These are phyloP conservation scores for Pyrocephalus nanus DNA, from an alignment of 2,797 vertebrate species.

Conservation along the genomic window DNA sequence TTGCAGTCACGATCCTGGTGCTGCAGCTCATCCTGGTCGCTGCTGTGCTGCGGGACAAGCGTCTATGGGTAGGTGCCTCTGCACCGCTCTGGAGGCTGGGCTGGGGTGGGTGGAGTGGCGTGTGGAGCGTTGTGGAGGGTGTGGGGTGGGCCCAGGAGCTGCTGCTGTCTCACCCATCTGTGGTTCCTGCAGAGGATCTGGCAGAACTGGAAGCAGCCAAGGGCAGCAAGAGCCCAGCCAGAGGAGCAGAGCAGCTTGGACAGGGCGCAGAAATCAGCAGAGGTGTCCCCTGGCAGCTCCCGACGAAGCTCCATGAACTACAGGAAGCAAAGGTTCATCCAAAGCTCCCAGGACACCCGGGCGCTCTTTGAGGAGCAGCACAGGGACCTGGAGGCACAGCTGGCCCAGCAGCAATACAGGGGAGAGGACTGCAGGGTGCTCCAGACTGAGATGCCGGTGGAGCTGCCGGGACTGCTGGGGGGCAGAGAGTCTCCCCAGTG, in stretches of 20 bases:
- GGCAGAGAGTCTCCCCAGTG: neutral
- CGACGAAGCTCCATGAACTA: accelerated
- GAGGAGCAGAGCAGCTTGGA: neutral
- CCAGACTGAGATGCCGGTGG: neutral
- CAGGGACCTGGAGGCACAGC: neutral
- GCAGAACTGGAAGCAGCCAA: neutral
- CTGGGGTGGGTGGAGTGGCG: neutral
- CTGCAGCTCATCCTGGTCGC: neutral
- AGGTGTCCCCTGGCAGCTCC: neutral
- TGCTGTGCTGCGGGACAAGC: neutral
- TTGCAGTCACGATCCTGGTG: neutral
- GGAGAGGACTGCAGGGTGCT: neutral
- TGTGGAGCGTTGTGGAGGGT: neutral
- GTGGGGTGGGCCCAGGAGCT: neutral
- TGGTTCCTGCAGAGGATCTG: neutral
- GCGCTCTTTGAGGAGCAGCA: neutral
- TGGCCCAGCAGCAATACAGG: neutral
- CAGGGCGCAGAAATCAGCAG: too few species aligned
- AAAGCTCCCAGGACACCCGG: neutral
- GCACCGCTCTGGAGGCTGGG: neutral
- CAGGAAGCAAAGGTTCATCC: neutral
- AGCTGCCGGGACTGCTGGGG: neutral
- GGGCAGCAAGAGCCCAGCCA: neutral
- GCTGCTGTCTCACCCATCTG: neutral
- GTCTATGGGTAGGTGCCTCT: neutral